A percentile compares a stretch with the other conserved stretches of the same genome.
Conservation (phyloP, 2,888 invertebrate genomes). For the Watsonalla cultraria region DNA sequence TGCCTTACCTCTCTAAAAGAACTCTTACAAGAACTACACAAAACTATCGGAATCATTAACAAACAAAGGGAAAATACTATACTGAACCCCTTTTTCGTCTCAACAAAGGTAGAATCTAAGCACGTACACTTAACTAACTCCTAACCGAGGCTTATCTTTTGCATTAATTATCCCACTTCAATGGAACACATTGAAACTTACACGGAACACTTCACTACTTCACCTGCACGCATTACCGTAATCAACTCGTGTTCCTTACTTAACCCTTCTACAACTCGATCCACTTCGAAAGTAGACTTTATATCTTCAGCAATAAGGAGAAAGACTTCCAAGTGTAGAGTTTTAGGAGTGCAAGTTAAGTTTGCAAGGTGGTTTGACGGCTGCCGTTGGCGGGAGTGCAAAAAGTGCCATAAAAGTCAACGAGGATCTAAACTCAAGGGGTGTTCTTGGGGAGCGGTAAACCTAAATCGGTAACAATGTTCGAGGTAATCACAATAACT, state of each 20-base stretch:
- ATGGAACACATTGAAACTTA: conserved; percentile 19
- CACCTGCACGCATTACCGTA: conserved; percentile 51
- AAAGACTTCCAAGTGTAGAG: conserved; percentile 6
- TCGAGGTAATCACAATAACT: conserved; percentile 38
- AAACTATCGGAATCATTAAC: background rate
- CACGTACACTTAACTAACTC: background rate
- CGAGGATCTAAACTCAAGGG: conserved; percentile 45
- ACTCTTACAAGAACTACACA: too few relatives aligned
- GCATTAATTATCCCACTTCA: conserved; percentile 7
- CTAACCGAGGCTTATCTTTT: background rate
- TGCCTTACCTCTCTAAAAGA: too few relatives aligned
- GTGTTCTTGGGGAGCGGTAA: conserved; percentile 23
- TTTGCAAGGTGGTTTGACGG: conserved; percentile 23
- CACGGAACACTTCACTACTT: conserved; percentile 39
- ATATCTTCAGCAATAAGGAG: background rate
- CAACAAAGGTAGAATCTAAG: background rate
- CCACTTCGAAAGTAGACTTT: conserved; percentile 11
- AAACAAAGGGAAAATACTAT: background rate
- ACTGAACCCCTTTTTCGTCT: background rate
- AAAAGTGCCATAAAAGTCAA: conserved; percentile 61
- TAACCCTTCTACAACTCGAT: background rate
- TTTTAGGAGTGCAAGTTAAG: conserved; percentile 13
- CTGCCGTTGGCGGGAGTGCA: conserved; percentile 43
- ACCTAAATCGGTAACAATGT: conserved; percentile 33
- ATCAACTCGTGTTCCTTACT: conserved; percentile 40